Percentiles rank a stretch among this genome's conserved stretches.
Conservation (phyloP, 2,888 invertebrate genomes). For the Antheraea yamamai region DNA sequence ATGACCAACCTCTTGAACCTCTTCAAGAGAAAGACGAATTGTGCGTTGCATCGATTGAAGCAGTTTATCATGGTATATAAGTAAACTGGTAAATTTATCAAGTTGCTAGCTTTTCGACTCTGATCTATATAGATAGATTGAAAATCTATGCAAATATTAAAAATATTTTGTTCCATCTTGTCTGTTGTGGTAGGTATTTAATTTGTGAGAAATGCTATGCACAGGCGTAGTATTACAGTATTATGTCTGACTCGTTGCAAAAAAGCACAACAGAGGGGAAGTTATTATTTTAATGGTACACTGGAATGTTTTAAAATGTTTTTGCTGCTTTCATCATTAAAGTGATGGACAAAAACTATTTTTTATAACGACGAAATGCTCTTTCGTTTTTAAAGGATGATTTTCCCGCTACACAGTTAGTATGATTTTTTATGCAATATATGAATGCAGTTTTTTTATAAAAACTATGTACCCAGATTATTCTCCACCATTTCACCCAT, state of each 20-base stretch:
- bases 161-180: not conserved
- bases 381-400: not conserved
- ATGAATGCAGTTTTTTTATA: not conserved
- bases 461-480: not conserved
- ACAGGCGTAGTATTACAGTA: slow-evolving; percentile 32
- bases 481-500: not conserved
- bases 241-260: slow-evolving; percentile 49
- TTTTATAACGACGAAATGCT: slow-evolving; percentile 31
- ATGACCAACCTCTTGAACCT: no score
- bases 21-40: no score
- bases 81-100: not conserved
- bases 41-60: not conserved
- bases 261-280: slow-evolving; percentile 61
- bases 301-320: slow-evolving; percentile 65
- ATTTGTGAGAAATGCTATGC: slow-evolving; percentile 21
- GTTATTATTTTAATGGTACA: slow-evolving; percentile 78
- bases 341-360: slow-evolving; percentile 62
- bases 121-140: not conserved
- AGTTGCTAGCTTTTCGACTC: not conserved
- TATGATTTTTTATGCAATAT: not conserved
- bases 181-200: slow-evolving; percentile 4
- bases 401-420: not conserved
- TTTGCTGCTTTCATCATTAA: slow-evolving; percentile 67
- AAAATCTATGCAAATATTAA: not conserved
- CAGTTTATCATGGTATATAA: not conserved